Evolutionary conservation across 2,888 invertebrate genomes (phyloP).

Genomic region (Hypercompe scribonia): DNA sequence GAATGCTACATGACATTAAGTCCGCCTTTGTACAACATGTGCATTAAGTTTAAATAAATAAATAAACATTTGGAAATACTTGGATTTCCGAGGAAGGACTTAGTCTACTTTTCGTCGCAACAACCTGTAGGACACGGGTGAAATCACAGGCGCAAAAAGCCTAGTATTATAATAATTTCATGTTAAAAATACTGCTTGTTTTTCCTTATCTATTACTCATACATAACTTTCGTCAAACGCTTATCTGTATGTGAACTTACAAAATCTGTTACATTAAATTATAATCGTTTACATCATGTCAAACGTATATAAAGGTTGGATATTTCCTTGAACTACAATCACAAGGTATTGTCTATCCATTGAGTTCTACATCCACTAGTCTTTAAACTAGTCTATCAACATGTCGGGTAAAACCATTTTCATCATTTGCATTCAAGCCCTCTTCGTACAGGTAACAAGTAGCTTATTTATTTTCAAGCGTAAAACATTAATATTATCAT

Average conservation of each 20-base stretch:
- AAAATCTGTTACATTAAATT: background rate
- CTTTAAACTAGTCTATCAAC: background rate
- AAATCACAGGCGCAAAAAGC: too few species aligned
- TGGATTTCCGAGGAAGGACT: too few species aligned
- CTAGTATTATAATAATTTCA: background rate
- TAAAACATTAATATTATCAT: background rate
- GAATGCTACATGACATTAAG: too few species aligned
- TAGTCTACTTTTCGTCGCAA: too few species aligned
- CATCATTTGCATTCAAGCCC: slow-evolving; percentile 24
- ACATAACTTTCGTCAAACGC: background rate
- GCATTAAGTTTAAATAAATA: too few species aligned
- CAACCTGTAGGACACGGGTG: too few species aligned
- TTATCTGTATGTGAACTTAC: background rate
- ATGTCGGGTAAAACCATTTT: slow-evolving; percentile 29
- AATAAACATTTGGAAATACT: too few species aligned
- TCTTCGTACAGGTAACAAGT: slow-evolving; percentile 28
- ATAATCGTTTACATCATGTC: background rate
- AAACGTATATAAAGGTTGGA: slow-evolving; percentile 4
- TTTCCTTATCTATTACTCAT: slow-evolving; percentile 1
- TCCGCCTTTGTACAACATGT: too few species aligned
- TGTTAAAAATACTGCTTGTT: background rate
- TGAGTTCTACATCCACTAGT: background rate
- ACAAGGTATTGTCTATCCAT: background rate
- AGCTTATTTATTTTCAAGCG: background rate
- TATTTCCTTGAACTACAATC: background rate